Evolutionary conservation across 2,888 invertebrate genomes (phyloP), one percentile per base, ranked within the genome.

Genomic region (Drosophila paranaensis): DNA sequence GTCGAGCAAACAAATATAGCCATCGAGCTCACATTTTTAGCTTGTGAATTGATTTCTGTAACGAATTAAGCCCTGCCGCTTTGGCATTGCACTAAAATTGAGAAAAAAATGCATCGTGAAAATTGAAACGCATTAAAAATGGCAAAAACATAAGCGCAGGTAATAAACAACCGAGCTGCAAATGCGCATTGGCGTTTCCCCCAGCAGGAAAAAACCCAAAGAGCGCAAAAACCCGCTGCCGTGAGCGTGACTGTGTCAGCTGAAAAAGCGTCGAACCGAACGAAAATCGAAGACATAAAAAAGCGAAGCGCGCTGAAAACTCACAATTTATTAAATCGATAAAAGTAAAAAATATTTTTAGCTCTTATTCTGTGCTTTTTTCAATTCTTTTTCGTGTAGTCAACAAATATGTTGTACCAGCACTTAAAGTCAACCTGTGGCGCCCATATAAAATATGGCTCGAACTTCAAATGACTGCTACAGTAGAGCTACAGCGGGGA

Each of bases 301-400:
- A 65, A 40, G 40, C 6, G 56, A 51, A 48, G 46, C 56, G 42
- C 39, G 56, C 51, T 62, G 62, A 68, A 71, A 70, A 56, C 75
- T 64, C 45, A 54, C 65, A 83, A 74, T 86, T 86, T 88, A 86
- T 86, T 83, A 75, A 85, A 86, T 88, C 85, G 86, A 86, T 88
- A 80, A 81, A 77, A 63, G 53, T 64, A 51, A 51, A 61, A 43
- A 62, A 68, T 48, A 71, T 51, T 63, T 33, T 58, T 48, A 48
- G 58, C 39, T 46, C 16, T 14, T 8, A 6, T 30, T 39, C 39
- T 45, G 9, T 25, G 25, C n/a, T 0, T 8, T 37, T 20, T 6
- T 45, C 33, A 2, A 0, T 37, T 5, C 13, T 1, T 61, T 40
- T 46, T 51, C 53, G 10, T 51, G 50, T 33, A 54, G 66, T 60